These are phyloP conservation scores for Tetragnatha montana DNA, from an alignment of 2,888 invertebrate genomes.

Conservation along the genomic window DNA sequence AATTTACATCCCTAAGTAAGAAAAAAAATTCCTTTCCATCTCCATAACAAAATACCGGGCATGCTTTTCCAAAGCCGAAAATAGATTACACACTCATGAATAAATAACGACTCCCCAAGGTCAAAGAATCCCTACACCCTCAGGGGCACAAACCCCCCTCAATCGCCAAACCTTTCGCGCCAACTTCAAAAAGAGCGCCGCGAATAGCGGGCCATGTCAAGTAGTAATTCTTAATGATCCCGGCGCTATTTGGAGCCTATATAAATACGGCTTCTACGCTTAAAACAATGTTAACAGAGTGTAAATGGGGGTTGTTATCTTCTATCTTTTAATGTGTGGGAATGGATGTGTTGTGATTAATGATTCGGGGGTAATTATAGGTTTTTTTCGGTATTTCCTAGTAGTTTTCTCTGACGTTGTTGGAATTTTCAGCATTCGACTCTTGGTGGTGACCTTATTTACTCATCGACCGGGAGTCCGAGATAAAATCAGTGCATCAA, in stretches of 20 bases:
- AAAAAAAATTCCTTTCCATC: too few relatives aligned
- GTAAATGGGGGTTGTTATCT: background rate
- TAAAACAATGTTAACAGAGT: background rate
- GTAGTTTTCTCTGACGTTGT: too few relatives aligned
- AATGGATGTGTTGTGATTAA: background rate
- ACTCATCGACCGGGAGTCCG: too few relatives aligned
- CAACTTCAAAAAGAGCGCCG: background rate
- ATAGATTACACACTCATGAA: background rate
- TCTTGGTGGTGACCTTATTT: too few relatives aligned
- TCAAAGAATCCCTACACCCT: background rate
- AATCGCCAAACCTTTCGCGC: background rate
- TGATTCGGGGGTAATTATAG: background rate
- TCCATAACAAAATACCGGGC: too few relatives aligned
- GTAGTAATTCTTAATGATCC: background rate
- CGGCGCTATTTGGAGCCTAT: background rate
- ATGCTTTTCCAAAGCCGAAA: too few relatives aligned
- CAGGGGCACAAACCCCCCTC: background rate
- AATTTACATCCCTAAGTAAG: too few relatives aligned
- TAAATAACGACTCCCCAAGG: background rate
- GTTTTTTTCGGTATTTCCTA: background rate
- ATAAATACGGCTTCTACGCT: background rate
- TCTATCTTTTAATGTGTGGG: background rate
- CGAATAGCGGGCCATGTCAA: background rate
- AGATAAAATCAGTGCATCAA: too few relatives aligned
- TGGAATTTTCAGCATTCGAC: too few relatives aligned